A percentile compares a stretch with the other conserved stretches of the same genome.
Conservation (phyloP, 2,888 invertebrate species). For the Oscheius myriophilus region DNA sequence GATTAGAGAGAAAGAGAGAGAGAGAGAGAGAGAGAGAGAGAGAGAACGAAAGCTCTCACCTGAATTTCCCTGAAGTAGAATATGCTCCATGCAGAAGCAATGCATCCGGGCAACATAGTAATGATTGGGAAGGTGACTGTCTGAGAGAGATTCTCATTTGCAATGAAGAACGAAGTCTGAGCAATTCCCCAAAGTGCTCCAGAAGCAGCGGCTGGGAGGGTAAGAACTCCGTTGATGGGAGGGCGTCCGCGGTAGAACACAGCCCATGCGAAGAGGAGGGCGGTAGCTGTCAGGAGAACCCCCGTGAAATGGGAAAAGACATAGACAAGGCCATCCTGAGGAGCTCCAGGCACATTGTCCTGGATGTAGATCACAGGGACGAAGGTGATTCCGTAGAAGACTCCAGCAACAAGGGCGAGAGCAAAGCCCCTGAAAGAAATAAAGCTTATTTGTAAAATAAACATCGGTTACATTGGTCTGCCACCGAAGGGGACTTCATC, state of each 20-base stretch:
- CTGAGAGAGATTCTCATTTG: conserved; percentile 73
- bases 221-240: conserved; percentile 71
- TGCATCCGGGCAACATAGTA: conserved; percentile 72
- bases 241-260: conserved; percentile 71
- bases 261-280: conserved; percentile 72
- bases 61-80: conserved; percentile 73
- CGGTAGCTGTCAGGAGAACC: conserved; percentile 71
- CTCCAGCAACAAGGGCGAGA: conserved; percentile 72
- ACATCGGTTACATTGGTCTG: conserved; percentile 30
- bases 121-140: conserved; percentile 73
- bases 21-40: not conserved
- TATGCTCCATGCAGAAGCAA: conserved; percentile 73
- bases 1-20: not conserved
- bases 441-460: not conserved
- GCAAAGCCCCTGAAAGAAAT: conserved; percentile 70
- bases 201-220: conserved; percentile 72
- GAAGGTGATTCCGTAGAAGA: conserved; percentile 73
- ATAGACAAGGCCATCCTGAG: conserved; percentile 68
- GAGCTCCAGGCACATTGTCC: conserved; percentile 60
- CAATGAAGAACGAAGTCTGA: conserved; percentile 73
- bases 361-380: conserved; percentile 73
- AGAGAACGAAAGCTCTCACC: conserved; percentile 54
- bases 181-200: conserved; percentile 74
- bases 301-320: conserved; percentile 74
- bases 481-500: conserved; percentile 13